Evolutionary conservation across 2,888 invertebrate species (phyloP), one percentile per base, ranked within the genome.

Genomic region (Drosophila demipolita): DNA sequence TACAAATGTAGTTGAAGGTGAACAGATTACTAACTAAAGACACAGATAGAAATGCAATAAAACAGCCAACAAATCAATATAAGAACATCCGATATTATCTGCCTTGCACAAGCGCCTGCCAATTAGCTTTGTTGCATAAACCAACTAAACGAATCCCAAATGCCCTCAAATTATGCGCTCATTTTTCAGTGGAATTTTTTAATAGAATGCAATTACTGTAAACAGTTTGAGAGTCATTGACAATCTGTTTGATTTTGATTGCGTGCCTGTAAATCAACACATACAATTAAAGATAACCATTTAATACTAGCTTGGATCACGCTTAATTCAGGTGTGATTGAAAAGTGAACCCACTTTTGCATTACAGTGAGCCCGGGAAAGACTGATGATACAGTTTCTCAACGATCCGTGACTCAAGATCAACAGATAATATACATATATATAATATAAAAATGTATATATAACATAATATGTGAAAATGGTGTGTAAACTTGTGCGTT

Each of bases 61-160:
- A 65, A 61, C 48, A 62, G 66, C 40, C 67, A 61, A 69, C 62
- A 69, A 79, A 73, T 80, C 80, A 80, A 79, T 80, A 79, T 80
- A 79, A 55, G 62, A 71, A 73, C 77, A 70, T 67, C 49, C 66
- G 62, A 69, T 59, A 69, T 59, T 50, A 11, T 57, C 63, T 64
- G 40, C 6, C 26, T 40, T 17, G 49, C 52, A 50, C 52, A 53
- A 59, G 35, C 50, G 32, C n/a, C 55, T 59, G 33, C 23, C 73
- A 68, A 71, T 50, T 67, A 53, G 53, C 17, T 2, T 7, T 40
- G 9, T 42, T 50, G 38, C 48, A 53, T 42, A 38, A n/a, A 49
- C 40, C 29, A 32, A 26, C 29, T 23, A 12, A n/a, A 20, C 35
- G 29, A 49, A 17, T 8, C n/a, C 23, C 15, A 6, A 48, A 70